Evolutionary conservation across 2,797 vertebrate genomes (phyloP).

Genomic region (Manis javanica): DNA sequence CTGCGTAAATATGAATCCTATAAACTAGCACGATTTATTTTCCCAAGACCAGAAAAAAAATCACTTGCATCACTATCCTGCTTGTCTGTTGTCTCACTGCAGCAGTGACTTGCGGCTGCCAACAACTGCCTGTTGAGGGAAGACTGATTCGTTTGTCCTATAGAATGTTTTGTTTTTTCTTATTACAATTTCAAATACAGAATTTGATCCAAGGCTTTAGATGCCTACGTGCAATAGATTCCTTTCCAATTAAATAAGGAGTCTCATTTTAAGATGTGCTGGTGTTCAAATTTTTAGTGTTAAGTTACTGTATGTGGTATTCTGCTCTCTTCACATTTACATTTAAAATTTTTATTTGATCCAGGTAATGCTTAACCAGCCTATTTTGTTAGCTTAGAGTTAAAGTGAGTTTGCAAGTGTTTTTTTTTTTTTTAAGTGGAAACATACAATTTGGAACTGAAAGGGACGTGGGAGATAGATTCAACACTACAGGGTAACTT

Average conservation of each 20-base stretch:
- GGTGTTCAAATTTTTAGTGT: background rate
- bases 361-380: background rate
- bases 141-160: background rate
- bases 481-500: background rate
- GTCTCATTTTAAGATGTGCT: background rate
- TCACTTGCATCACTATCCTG: background rate
- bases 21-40: slow-evolving; percentile 9
- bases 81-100: background rate
- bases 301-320: background rate
- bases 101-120: background rate
- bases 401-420: background rate
- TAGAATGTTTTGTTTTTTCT: slow-evolving; percentile 33
- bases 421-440: slow-evolving; percentile 45
- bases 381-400: slow-evolving; percentile 8
- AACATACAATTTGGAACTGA: background rate
- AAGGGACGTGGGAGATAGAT: background rate
- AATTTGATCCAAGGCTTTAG: slow-evolving; percentile 28
- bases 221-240: background rate
- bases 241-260: background rate
- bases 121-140: slow-evolving; percentile 11
- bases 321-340: slow-evolving; percentile 6
- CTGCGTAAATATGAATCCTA: slow-evolving; percentile 4
- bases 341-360: background rate
- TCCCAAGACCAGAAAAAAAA: slow-evolving; percentile 18
- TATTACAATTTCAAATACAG: background rate